A percentile compares a stretch with the other conserved stretches of the same genome.
Evolutionary conservation across 2,797 vertebrate genomes (phyloP).

Genomic region (Leucoraja ocellata): DNA sequence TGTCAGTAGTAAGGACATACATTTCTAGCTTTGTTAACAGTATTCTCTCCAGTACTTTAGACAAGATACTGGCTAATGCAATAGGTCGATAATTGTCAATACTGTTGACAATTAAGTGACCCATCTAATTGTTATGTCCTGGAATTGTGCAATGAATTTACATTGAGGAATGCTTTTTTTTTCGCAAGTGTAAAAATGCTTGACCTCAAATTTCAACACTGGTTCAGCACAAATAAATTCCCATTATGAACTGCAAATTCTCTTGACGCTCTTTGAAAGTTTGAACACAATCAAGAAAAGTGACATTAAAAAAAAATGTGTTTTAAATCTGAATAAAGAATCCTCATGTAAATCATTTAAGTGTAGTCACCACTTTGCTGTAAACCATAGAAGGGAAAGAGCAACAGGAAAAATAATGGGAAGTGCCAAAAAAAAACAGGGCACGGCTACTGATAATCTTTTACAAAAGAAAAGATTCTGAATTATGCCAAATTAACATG

Average conservation of each 20-base stretch:
- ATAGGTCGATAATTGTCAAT: too few relatives aligned
- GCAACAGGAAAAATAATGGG: background rate
- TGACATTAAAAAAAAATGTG: background rate
- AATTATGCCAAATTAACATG: background rate
- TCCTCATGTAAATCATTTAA: background rate
- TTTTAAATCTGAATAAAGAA: background rate
- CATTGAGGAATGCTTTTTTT: background rate
- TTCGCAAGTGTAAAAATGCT: background rate
- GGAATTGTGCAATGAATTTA: background rate
- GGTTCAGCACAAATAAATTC: background rate
- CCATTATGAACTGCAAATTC: constrained; percentile 4
- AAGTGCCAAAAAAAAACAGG: background rate
- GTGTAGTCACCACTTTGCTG: background rate
- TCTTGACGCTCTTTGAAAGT: background rate
- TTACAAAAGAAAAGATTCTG: background rate
- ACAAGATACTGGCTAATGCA: too few relatives aligned
- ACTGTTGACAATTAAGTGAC: too few relatives aligned
- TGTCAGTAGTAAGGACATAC: too few relatives aligned
- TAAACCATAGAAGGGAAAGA: background rate
- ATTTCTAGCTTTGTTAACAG: too few relatives aligned
- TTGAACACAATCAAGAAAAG: background rate
- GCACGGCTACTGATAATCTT: too few relatives aligned
- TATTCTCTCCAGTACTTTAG: too few relatives aligned
- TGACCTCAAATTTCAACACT: background rate
- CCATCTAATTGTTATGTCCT: too few relatives aligned